A percentile compares a stretch with the other conserved stretches of the same genome.
Conservation (phyloP, 2,888 invertebrate species). For the Hyposoter didymator region DNA sequence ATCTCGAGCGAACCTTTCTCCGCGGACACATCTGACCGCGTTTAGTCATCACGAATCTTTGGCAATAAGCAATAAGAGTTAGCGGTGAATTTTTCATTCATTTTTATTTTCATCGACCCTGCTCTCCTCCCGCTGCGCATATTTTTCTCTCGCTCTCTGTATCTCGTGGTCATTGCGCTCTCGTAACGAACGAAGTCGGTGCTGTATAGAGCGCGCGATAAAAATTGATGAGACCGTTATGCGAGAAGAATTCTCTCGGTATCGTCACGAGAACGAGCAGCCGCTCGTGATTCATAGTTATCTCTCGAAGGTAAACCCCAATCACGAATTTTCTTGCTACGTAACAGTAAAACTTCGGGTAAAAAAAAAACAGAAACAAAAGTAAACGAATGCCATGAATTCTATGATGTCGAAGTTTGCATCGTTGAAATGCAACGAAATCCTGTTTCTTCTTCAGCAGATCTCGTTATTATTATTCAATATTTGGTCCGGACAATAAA, state of each 20-base stretch:
- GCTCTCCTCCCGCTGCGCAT: neutral
- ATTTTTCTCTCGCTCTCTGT: neutral
- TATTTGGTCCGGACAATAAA: too few relatives aligned
- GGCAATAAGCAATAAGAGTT: neutral
- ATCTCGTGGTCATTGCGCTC: neutral
- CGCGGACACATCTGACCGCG: neutral
- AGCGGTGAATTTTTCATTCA: conserved; percentile 28
- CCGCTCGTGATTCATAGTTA: conserved; percentile 20
- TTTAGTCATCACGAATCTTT: conserved; percentile 13
- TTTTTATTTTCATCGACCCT: neutral
- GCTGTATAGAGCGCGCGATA: conserved; percentile 20
- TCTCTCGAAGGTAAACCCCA: conserved; percentile 16
- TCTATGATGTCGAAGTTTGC: too few relatives aligned
- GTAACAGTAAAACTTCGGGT: conserved; percentile 30
- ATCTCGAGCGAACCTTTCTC: conserved; percentile 3
- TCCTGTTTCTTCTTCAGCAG: too few relatives aligned
- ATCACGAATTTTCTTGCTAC: conserved; percentile 21
- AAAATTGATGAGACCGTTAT: conserved; percentile 44
- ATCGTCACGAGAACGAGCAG: conserved; percentile 28
- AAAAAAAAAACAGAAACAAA: neutral
- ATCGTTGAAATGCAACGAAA: too few relatives aligned
- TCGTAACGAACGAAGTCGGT: conserved; percentile 17
- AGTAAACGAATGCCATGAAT: neutral
- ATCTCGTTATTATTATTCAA: too few relatives aligned
- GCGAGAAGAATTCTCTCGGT: conserved; percentile 40